Evolutionary conservation across 2,113 vertebrate species (phyloP).

Genomic region (Brachyhypopomus occidentalis): DNA sequence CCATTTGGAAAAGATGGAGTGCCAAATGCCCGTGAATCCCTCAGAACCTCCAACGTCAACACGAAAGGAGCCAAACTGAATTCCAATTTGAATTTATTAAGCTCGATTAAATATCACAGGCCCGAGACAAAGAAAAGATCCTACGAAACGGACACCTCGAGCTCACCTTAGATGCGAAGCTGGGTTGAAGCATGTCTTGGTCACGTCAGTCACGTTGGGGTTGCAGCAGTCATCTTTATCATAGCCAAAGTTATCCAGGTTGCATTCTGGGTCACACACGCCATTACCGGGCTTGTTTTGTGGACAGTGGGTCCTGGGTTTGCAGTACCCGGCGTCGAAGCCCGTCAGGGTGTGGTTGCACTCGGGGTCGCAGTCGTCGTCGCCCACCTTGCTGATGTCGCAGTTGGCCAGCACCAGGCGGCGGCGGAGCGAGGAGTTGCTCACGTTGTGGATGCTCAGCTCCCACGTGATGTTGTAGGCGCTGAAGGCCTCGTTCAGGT

Average conservation of each 20-base stretch:
- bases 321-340: slow-evolving; percentile 89
- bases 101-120: background rate
- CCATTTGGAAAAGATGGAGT: slow-evolving; percentile 3
- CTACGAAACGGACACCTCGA: background rate
- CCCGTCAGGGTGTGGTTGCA: slow-evolving; percentile 95
- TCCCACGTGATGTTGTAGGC: slow-evolving; percentile 97
- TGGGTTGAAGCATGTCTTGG: slow-evolving; percentile 95
- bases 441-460: slow-evolving; percentile 87
- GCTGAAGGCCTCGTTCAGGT: slow-evolving; percentile 87
- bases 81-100: slow-evolving; percentile 6
- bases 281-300: slow-evolving; percentile 87
- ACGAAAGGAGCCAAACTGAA: background rate
- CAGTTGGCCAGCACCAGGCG: slow-evolving; percentile 95
- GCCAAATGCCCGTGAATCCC: slow-evolving; percentile 10
- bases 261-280: slow-evolving; percentile 93
- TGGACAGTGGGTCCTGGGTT: slow-evolving; percentile 73
- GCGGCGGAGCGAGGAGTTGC: slow-evolving; percentile 86
- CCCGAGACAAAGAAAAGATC: slow-evolving; percentile 12
- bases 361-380: slow-evolving; percentile 88
- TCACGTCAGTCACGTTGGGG: slow-evolving; percentile 94
- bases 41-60: slow-evolving; percentile 13
- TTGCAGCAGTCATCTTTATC: slow-evolving; percentile 96
- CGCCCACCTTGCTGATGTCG: slow-evolving; percentile 92
- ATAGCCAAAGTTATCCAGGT: slow-evolving; percentile 87
- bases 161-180: slow-evolving; percentile 92